Evolutionary conservation across 23 tunicate genomes (phyloP).

Genomic region (Halocynthia aurantium): DNA sequence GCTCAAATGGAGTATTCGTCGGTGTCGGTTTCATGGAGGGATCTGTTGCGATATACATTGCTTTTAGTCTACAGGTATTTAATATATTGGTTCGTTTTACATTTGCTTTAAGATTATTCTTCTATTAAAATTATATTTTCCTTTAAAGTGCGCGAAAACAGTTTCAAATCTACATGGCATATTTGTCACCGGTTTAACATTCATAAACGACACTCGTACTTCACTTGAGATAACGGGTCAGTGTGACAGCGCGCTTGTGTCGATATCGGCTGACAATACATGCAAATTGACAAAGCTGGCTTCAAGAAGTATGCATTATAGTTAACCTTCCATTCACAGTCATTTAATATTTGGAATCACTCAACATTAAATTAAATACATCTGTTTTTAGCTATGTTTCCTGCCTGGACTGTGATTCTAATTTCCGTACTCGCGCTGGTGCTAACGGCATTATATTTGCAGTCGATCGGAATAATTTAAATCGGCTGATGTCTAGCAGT

Average conservation of each 20-base stretch:
- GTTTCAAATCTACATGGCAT: slow-evolving; percentile 51
- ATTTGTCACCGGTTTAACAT: slow-evolving; percentile 64
- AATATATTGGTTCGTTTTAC: background rate
- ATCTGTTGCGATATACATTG: slow-evolving; percentile 60
- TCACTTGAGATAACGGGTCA: slow-evolving; percentile 29
- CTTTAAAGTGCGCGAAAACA: slow-evolving; percentile 39
- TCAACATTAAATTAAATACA: too few species aligned
- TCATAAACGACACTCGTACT: slow-evolving; percentile 16
- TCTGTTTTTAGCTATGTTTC: too few species aligned
- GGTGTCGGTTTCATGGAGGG: slow-evolving; percentile 93
- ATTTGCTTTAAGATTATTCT: background rate
- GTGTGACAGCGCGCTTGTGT: slow-evolving; percentile 63
- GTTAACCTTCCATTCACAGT: too few species aligned
- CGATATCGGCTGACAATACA: slow-evolving; percentile 69
- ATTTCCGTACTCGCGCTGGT: too few species aligned
- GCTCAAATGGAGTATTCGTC: slow-evolving; percentile 53
- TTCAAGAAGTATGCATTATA: slow-evolving; percentile 28
- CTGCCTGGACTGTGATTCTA: too few species aligned
- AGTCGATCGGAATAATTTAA: too few species aligned
- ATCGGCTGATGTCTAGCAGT: too few species aligned
- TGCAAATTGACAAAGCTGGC: slow-evolving; percentile 50
- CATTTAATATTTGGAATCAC: too few species aligned
- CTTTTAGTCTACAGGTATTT: slow-evolving; percentile 70
- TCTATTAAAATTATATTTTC: background rate
- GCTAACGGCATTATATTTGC: too few species aligned